Percentiles rank a stretch among this genome's conserved stretches.
Evolutionary conservation across 2,797 vertebrate genomes (phyloP).

Genomic region (Zenarchopterus dispar): DNA sequence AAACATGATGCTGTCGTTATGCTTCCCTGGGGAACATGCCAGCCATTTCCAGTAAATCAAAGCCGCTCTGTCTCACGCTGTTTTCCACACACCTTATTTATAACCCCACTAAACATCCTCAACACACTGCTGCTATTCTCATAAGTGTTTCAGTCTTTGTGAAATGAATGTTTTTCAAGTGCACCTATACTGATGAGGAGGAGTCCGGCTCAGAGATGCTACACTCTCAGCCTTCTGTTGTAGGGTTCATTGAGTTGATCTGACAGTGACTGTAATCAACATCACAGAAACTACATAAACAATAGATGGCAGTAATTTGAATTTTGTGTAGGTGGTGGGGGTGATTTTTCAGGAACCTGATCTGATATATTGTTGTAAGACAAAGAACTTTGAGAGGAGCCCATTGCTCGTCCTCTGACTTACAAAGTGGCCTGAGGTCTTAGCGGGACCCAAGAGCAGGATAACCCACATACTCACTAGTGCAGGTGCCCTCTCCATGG

Average conservation of each 20-base stretch:
- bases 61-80: constrained; percentile 58
- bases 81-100: constrained; percentile 74
- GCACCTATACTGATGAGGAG: constrained; percentile 35
- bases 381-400: constrained; percentile 32
- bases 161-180: constrained; percentile 60
- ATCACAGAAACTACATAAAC: constrained; percentile 56
- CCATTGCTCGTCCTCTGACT: constrained; percentile 32
- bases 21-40: constrained; percentile 66
- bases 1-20: constrained; percentile 82
- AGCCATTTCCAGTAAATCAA: constrained; percentile 82
- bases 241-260: constrained; percentile 32
- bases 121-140: constrained; percentile 51
- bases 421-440: constrained; percentile 40
- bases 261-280: constrained; percentile 56
- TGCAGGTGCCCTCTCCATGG: constrained; percentile 83
- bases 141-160: constrained; percentile 60
- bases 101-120: constrained; percentile 69
- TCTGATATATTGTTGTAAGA: constrained; percentile 49
- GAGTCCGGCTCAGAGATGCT: constrained; percentile 5
- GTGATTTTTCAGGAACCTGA: constrained; percentile 39
- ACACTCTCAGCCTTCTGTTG: constrained; percentile 31
- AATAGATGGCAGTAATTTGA: constrained; percentile 65
- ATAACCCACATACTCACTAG: constrained; percentile 81
- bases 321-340: constrained; percentile 27
- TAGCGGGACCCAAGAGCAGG: constrained; percentile 41